Percentiles rank a stretch among this genome's conserved stretches.
Evolutionary conservation across 2,888 invertebrate species (phyloP).

Genomic region (Melanotus villosus): DNA sequence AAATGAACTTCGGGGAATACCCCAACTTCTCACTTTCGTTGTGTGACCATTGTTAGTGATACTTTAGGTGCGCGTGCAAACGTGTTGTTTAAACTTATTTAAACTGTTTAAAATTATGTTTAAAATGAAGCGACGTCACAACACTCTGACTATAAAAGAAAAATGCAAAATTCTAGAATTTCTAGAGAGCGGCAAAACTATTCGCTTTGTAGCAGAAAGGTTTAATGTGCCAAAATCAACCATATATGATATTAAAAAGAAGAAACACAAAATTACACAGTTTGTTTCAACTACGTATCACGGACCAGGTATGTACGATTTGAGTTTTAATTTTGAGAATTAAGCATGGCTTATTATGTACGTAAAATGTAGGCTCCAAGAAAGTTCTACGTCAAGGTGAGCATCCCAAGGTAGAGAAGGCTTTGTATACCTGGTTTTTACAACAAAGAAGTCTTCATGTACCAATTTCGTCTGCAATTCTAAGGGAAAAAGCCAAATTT

Average conservation of each 20-base stretch:
- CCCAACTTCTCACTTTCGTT: too few species aligned
- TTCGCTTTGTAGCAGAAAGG: too few species aligned
- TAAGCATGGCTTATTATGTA: not conserved
- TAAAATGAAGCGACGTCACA: too few species aligned
- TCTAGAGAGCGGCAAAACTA: too few species aligned
- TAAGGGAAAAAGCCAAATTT: slow-evolving; percentile 16
- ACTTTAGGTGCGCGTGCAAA: too few species aligned
- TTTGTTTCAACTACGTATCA: not conserved
- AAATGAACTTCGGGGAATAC: too few species aligned
- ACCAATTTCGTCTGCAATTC: slow-evolving; percentile 6
- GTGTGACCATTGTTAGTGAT: too few species aligned
- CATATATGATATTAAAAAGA: slow-evolving; percentile 4
- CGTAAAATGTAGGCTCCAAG: not conserved
- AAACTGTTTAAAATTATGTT: too few species aligned
- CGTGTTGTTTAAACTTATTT: too few species aligned
- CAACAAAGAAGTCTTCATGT: slow-evolving; percentile 13
- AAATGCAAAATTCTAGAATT: too few species aligned
- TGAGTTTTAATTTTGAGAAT: not conserved
- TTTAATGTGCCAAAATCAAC: too few species aligned
- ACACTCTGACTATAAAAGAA: too few species aligned
- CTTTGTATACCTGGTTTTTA: slow-evolving; percentile 28
- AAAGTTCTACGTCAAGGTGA: not conserved
- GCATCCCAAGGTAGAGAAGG: slow-evolving; percentile 7
- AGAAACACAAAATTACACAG: not conserved
- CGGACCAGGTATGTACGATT: not conserved